Conservation (phyloP, 2,888 invertebrate genomes). For the Drosophila colorata region DNA sequence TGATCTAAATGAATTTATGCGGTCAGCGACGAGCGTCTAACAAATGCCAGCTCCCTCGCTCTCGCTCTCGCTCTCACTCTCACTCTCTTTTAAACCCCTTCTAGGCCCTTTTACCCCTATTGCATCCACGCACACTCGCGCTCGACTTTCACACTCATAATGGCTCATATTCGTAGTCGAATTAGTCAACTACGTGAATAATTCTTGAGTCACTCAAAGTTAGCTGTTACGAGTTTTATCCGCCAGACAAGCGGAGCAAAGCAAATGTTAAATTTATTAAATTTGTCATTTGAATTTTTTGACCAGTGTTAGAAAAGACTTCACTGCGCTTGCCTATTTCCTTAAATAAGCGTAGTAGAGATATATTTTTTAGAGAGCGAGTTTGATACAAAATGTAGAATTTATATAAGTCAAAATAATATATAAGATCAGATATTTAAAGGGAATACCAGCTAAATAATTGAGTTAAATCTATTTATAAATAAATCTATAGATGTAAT, state of each 20-base stretch:
- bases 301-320: background rate
- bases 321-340: too few species aligned
- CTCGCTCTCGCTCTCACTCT: too few species aligned
- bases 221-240: background rate
- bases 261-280: background rate
- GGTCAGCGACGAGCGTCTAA: slow-evolving; percentile 59
- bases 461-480: too few species aligned
- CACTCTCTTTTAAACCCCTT: background rate
- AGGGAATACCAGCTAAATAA: too few species aligned
- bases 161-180: slow-evolving; percentile 1
- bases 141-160: slow-evolving; percentile 9
- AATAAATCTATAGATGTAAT: too few species aligned
- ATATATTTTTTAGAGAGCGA: too few species aligned
- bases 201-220: slow-evolving; percentile 7
- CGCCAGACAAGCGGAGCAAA: background rate
- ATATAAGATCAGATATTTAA: too few species aligned
- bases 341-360: background rate
- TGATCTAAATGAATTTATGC: slow-evolving; percentile 86
- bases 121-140: background rate
- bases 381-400: too few species aligned
- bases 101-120: slow-evolving; percentile 1
- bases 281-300: too few species aligned
- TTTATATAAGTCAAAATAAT: too few species aligned
- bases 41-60: slow-evolving; percentile 15
- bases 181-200: background rate